phyloP scores from a whole-genome alignment of 2,797 vertebrate species.

The Pseudopleuronectes americanus region DNA sequence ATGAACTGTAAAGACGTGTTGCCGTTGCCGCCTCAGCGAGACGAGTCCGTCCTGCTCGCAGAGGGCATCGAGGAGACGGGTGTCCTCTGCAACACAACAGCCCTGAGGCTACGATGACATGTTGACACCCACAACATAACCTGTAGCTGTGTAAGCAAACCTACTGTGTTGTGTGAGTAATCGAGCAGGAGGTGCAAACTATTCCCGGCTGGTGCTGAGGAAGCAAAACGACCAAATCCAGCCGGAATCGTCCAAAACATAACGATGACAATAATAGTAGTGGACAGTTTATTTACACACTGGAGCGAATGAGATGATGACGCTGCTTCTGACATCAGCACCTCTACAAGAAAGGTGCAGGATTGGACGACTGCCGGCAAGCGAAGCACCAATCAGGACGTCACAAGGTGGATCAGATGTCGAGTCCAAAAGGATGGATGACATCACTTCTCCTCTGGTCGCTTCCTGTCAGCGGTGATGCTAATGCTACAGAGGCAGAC shows the following conservation, averaged over 20 bases:
- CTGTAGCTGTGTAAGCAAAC: conserved; percentile 44
- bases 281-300: neutral
- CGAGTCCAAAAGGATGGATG: conserved; percentile 22
- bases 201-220: conserved; percentile 1
- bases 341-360: neutral
- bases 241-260: neutral
- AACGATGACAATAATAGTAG: no score
- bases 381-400: neutral
- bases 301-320: conserved; percentile 1
- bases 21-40: no score
- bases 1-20: conserved; percentile 17
- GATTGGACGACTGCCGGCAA: conserved; percentile 35
- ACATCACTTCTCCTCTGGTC: conserved; percentile 41
- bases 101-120: conserved; percentile 20
- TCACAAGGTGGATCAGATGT: conserved; percentile 36
- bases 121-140: conserved; percentile 69
- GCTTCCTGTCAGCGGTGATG: conserved; percentile 53
- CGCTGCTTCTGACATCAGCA: conserved; percentile 37
- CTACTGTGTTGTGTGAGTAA: conserved; percentile 12
- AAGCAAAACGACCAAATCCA: neutral
- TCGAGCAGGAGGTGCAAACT: neutral
- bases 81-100: conserved; percentile 26
- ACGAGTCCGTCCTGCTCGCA: no score
- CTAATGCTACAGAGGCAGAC: conserved; percentile 24
- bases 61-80: neutral